These are phyloP conservation scores for Tachycineta bicolor DNA, from an alignment of 2,113 vertebrate genomes.

Conservation along the genomic window DNA sequence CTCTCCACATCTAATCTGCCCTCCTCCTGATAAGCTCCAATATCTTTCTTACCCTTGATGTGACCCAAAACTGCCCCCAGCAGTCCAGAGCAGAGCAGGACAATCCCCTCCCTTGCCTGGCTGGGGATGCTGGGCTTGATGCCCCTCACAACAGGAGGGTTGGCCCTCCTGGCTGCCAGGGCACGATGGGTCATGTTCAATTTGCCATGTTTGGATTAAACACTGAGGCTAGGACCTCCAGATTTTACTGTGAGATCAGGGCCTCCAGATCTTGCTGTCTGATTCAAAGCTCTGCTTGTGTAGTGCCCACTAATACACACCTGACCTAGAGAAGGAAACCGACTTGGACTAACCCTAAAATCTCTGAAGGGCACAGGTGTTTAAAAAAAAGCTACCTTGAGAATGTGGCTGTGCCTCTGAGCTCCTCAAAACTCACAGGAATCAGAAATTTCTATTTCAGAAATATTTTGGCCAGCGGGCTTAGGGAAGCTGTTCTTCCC, in stretches of 20 bases:
- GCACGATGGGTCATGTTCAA: rapidly evolving
- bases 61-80: too few relatives aligned
- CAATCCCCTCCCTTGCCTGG: rapidly evolving
- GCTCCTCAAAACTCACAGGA: background rate
- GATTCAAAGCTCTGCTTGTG: background rate
- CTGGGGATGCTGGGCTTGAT: rapidly evolving
- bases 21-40: background rate
- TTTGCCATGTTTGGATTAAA: background rate
- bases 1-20: background rate
- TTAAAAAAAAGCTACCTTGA: background rate
- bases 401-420: too few relatives aligned
- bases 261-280: background rate
- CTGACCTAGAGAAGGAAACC: rapidly evolving
- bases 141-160: rapidly evolving
- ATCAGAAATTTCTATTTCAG: background rate
- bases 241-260: background rate
- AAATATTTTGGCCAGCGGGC: background rate
- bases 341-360: background rate
- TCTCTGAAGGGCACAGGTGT: background rate
- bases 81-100: rapidly evolving
- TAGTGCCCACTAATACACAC: rapidly evolving
- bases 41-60: background rate
- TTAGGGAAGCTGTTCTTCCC: rapidly evolving
- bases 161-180: background rate
- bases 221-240: background rate